These are phyloP conservation scores for Crax fasciolata DNA, from an alignment of 2,797 vertebrate genomes.

Conservation along the genomic window DNA sequence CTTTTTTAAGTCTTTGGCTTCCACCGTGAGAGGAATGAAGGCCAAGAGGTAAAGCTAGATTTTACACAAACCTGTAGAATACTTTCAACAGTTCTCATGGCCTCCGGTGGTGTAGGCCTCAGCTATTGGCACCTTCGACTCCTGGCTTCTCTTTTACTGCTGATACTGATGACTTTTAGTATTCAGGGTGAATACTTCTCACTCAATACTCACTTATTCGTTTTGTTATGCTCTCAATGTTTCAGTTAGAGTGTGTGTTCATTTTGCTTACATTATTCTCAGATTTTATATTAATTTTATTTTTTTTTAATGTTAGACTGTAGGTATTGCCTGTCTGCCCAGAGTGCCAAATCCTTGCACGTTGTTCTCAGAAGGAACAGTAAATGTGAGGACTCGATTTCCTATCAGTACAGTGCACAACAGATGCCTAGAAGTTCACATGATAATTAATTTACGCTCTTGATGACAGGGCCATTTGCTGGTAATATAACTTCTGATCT, in stretches of 20 bases:
- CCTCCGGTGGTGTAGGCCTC: background rate
- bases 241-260: background rate
- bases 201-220: background rate
- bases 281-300: background rate
- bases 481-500: background rate
- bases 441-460: background rate
- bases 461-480: background rate
- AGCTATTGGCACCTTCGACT: background rate
- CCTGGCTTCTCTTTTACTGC: background rate
- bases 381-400: background rate
- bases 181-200: background rate
- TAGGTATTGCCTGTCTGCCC: background rate
- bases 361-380: background rate
- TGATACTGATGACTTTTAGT: background rate
- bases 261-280: background rate
- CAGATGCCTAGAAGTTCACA: background rate
- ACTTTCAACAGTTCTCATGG: background rate
- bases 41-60: background rate
- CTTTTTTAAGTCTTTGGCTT: background rate
- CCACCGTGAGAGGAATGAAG: background rate
- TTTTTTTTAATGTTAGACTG: background rate
- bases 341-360: background rate
- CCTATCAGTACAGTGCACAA: background rate
- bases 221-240: background rate
- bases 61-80: background rate